These are phyloP conservation scores for Pterocles orientalis DNA, from an alignment of 2,113 vertebrate species.

Conservation along the genomic window DNA sequence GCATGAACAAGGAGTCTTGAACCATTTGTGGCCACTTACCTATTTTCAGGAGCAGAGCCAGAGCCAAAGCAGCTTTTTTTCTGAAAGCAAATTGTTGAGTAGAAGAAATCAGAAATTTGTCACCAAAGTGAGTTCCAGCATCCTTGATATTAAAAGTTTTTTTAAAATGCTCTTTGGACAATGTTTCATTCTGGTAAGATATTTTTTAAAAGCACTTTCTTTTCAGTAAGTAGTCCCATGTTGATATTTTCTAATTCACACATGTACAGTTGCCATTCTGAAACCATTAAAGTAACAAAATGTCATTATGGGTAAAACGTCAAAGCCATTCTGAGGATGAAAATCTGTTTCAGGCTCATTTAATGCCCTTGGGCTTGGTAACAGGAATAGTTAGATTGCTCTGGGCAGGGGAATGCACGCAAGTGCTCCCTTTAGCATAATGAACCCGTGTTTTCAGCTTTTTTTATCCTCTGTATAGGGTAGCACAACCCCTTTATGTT, in stretches of 20 bases:
- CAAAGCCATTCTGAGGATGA: background rate
- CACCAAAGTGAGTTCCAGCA: background rate
- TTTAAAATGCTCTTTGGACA: background rate
- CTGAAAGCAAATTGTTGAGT: background rate
- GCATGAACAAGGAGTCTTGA: background rate
- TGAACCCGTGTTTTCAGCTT: background rate
- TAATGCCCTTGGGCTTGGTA: rapidly evolving
- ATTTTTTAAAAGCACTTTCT: background rate
- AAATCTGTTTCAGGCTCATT: background rate
- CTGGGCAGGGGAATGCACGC: background rate
- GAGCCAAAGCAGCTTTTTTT: background rate
- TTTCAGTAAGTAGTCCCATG: background rate
- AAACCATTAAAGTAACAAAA: background rate
- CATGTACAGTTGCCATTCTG: background rate
- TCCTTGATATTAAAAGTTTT: background rate
- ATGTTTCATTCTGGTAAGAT: background rate
- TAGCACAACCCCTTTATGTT: background rate
- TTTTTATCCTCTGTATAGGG: background rate
- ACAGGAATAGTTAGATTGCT: background rate
- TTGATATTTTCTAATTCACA: background rate
- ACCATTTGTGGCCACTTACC: rapidly evolving
- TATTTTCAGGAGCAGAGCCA: background rate
- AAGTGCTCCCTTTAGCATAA: background rate
- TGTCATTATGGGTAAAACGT: background rate
- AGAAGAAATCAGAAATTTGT: background rate